Evolutionary conservation across 2,113 vertebrate species (phyloP).

Genomic region (Xenopus borealis): DNA sequence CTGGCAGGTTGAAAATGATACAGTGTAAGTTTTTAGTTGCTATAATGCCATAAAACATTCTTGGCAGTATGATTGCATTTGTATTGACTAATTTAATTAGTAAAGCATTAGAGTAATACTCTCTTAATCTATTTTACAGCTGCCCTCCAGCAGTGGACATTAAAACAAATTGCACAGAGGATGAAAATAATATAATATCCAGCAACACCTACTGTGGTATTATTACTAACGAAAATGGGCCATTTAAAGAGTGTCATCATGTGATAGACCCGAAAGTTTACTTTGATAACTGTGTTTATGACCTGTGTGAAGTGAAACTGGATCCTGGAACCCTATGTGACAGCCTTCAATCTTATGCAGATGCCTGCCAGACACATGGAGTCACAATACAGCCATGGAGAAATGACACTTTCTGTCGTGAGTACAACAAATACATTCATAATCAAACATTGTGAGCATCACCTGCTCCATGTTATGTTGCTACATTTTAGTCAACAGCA

Average conservation of each 20-base stretch:
- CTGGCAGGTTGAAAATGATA: constrained; percentile 59
- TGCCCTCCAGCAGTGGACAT: constrained; percentile 52
- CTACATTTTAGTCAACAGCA: background rate
- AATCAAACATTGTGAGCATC: too few species aligned
- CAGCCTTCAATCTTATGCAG: constrained; percentile 42
- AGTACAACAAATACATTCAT: constrained; percentile 45
- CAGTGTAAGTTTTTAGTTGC: constrained; percentile 48
- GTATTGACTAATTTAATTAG: too few species aligned
- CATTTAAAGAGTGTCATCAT: constrained; percentile 35
- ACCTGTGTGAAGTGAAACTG: constrained; percentile 32
- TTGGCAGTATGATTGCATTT: too few species aligned
- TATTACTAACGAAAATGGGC: constrained; percentile 43
- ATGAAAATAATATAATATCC: constrained; percentile 51
- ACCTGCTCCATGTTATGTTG: too few species aligned
- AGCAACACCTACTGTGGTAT: constrained; percentile 53
- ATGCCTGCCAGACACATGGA: constrained; percentile 37
- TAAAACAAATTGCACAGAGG: constrained; percentile 52
- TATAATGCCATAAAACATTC: background rate
- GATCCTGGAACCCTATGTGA: constrained; percentile 32
- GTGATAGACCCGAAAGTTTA: constrained; percentile 20
- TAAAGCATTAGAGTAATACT: background rate
- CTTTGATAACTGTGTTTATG: constrained; percentile 43
- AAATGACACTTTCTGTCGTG: constrained; percentile 45
- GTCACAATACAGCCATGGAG: constrained; percentile 30
- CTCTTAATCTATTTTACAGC: constrained; percentile 19